Evolutionary conservation across 2,888 invertebrate genomes (phyloP).

Genomic region (Melanargia galathea): DNA sequence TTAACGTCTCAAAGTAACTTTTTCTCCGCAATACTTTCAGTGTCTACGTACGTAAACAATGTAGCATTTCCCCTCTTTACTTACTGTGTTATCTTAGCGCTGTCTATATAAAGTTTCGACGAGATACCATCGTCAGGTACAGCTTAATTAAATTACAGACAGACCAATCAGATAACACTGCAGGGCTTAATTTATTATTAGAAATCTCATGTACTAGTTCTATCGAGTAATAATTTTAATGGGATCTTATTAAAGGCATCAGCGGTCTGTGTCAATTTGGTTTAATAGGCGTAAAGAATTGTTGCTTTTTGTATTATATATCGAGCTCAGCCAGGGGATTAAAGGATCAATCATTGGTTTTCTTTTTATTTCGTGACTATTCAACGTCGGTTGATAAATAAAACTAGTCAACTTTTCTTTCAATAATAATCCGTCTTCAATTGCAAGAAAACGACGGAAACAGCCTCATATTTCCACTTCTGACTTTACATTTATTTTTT

Average conservation of each 20-base stretch:
- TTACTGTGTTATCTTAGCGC: constrained; percentile 39
- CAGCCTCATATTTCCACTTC: no score
- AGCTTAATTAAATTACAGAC: constrained; percentile 46
- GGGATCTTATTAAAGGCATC: constrained; percentile 33
- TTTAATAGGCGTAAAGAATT: constrained; percentile 23
- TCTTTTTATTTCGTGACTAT: constrained; percentile 21
- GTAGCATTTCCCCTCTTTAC: constrained; percentile 36
- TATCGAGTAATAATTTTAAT: constrained; percentile 32
- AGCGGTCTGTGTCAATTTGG: constrained; percentile 21
- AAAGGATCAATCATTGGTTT: constrained; percentile 26
- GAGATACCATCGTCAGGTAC: constrained; percentile 45
- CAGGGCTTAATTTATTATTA: constrained; percentile 42
- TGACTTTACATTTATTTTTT: no score
- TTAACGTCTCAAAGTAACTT: not conserved
- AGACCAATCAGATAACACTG: constrained; percentile 38
- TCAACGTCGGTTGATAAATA: constrained; percentile 12
- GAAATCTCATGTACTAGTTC: constrained; percentile 33
- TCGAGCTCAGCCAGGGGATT: constrained; percentile 16
- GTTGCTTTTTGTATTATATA: constrained; percentile 22
- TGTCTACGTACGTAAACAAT: constrained; percentile 33
- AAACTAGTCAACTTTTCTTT: not conserved
- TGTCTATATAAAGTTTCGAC: constrained; percentile 44
- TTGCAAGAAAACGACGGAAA: no score
- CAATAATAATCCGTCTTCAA: not conserved
- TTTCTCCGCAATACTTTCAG: constrained; percentile 16